Base-by-base conservation (phyloP, 2,888 invertebrate genomes). In the Ophioninae sp. region DNA sequence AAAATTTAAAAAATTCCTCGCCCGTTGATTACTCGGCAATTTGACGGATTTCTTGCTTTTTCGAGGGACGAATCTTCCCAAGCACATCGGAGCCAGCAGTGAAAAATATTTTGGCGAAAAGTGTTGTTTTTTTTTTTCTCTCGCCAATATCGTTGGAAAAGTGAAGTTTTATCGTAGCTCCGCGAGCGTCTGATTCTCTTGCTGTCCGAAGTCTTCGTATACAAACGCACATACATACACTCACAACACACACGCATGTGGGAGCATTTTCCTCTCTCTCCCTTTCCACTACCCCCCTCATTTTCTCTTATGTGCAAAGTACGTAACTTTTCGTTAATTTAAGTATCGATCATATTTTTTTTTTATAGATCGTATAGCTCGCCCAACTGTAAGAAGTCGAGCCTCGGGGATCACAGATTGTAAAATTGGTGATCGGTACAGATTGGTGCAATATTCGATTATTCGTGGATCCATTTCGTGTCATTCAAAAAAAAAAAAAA, bases 381-480 rank as follows among this genome's bases (percentile, higher is more conserved):
- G 91, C 85, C 90, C 79, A 67, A 0, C 37, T n/a, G 30, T 65
- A 69, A 59, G 30, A 50, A 81, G 90, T 86, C 90, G 91, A 91
- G 91, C 88, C 87, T 91, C 88, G 88, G 50, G 17, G 92, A 93
- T 93, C 93, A 93, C 93, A 92, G 93, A 91, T 91, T 90, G 92
- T 91, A 79, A 89, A 30, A 50, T 89, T 59, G 90, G 92, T 93
- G 93, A 93, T 92, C 93, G 74, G 76, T 82, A 87, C 59, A 69
- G 89, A 92, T 92, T 91, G 89, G 90, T 91, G 90, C 88, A 90
- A 88, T 87, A 88, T 88, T 87, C 81, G 78, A 81, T 85, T 86
- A 57, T 85, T 85, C 84, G 72, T 83, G 68, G 73, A 84, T 85
- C 82, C 76, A 67, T 80, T 84, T 39, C 62, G 87, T 68, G 50